Percentiles rank a stretch among this genome's conserved stretches.
These are phyloP conservation scores for Xiphophorus couchianus DNA, from an alignment of 2,113 vertebrate genomes.

Conservation along the genomic window DNA sequence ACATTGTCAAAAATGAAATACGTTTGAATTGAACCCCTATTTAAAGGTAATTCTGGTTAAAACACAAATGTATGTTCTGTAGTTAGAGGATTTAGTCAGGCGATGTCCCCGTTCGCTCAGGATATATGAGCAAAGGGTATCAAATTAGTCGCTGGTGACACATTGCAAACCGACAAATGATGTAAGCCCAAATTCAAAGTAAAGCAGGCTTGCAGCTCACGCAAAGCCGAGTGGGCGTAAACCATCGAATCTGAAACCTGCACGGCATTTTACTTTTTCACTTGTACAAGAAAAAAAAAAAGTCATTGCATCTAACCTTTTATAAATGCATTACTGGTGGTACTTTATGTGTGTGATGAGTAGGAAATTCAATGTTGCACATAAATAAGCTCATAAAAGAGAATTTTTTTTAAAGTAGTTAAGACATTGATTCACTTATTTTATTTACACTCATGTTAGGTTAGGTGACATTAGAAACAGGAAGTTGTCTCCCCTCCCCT, in stretches of 20 bases:
- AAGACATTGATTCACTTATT: conserved; percentile 22
- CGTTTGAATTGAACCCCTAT: neutral
- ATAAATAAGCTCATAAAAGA: conserved; percentile 22
- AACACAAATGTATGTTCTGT: conserved; percentile 1
- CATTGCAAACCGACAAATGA: conserved; percentile 6
- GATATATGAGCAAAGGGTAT: neutral
- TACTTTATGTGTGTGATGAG: neutral
- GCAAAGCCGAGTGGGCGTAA: conserved; percentile 10
- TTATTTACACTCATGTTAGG: conserved; percentile 63
- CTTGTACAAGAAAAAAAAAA: neutral
- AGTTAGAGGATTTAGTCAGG: conserved; percentile 44
- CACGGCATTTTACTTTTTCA: neutral
- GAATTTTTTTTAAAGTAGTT: conserved; percentile 6
- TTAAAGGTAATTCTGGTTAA: neutral
- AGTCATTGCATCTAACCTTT: neutral
- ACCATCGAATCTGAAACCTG: neutral
- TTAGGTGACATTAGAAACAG: conserved; percentile 60
- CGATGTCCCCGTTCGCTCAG: conserved; percentile 56
- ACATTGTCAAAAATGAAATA: neutral
- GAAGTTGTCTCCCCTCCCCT: conserved; percentile 43
- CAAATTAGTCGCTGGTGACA: conserved; percentile 33
- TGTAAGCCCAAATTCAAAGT: conserved; percentile 24
- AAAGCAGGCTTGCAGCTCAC: conserved; percentile 21
- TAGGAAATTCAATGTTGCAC: neutral
- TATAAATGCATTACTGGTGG: neutral